Percentiles rank a stretch among this genome's conserved stretches.
Conservation (phyloP, 2,888 invertebrate genomes). For the Oxyscelio sp. region DNA sequence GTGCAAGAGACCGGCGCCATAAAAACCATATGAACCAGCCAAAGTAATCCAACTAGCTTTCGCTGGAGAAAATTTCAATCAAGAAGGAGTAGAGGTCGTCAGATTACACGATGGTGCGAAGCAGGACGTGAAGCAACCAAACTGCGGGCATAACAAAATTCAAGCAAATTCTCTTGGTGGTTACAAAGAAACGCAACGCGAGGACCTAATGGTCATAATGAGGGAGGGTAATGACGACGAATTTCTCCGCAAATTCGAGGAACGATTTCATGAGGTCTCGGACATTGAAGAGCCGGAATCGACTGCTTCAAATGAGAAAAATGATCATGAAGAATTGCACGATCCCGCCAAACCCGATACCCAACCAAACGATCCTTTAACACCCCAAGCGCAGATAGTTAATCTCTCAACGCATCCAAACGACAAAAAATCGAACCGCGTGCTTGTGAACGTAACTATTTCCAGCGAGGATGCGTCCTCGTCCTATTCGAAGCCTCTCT, state of each 20-base stretch:
- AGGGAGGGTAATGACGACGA: constrained; percentile 83
- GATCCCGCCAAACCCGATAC: background rate
- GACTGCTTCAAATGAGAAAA: background rate
- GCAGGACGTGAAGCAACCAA: too few species aligned
- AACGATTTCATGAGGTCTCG: constrained; percentile 76
- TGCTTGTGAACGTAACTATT: constrained; percentile 95
- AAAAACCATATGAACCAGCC: constrained; percentile 80
- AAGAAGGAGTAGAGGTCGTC: too few species aligned
- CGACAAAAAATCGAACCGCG: constrained; percentile 89
- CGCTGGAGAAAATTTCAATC: constrained; percentile 87
- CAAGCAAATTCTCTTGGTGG: constrained; percentile 75
- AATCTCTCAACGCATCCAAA: constrained; percentile 28
- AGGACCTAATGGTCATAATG: constrained; percentile 80
- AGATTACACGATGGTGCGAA: too few species aligned
- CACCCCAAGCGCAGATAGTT: constrained; percentile 76
- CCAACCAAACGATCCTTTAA: constrained; percentile 40
- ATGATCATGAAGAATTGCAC: constrained; percentile 30
- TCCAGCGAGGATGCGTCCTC: constrained; percentile 91
- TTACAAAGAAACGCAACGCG: constrained; percentile 73
- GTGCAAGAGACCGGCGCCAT: too few species aligned
- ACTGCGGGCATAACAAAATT: too few species aligned
- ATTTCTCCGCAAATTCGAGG: constrained; percentile 82
- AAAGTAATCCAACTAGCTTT: constrained; percentile 88
- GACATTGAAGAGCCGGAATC: constrained; percentile 11
- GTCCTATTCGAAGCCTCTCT: constrained; percentile 91